These are phyloP conservation scores for Drosophila subquinaria DNA, from an alignment of 2,888 invertebrate genomes.

Conservation along the genomic window DNA sequence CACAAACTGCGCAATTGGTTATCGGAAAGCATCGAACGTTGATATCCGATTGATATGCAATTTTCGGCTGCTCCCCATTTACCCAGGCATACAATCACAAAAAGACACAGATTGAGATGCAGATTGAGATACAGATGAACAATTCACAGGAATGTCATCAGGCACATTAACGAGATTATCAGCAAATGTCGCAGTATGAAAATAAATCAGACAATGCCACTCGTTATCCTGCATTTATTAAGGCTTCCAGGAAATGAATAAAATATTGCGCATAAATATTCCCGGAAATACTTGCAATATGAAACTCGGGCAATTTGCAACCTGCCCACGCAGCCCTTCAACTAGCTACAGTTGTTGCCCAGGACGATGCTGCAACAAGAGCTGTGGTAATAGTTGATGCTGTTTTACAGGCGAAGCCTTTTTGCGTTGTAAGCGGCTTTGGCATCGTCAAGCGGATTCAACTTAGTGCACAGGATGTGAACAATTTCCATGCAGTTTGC, in stretches of 20 bases:
- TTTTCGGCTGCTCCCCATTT: conserved; percentile 27
- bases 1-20: conserved; percentile 67
- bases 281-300: conserved; percentile 28
- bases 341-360: conserved; percentile 16
- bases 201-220: conserved; percentile 17
- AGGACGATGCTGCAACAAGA: conserved; percentile 32
- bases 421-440: conserved; percentile 59
- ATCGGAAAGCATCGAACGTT: conserved; percentile 57
- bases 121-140: conserved; percentile 1
- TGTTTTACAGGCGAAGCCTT: not conserved
- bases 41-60: conserved; percentile 66
- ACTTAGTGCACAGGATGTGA: conserved; percentile 52
- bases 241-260: conserved; percentile 52
- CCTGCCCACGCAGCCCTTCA: conserved; percentile 9
- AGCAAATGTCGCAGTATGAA: not conserved
- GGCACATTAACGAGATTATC: conserved; percentile 39
- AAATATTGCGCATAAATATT: conserved; percentile 54
- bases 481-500: conserved; percentile 57
- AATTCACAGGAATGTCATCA: conserved; percentile 28
- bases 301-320: conserved; percentile 23
- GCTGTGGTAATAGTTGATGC: conserved; percentile 17
- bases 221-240: conserved; percentile 46
- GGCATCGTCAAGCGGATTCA: conserved; percentile 33
- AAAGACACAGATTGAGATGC: conserved; percentile 1
- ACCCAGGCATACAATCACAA: conserved; percentile 1